phyloP scores from a whole-genome alignment of 2,113 vertebrate species.

The Vidua macroura region DNA sequence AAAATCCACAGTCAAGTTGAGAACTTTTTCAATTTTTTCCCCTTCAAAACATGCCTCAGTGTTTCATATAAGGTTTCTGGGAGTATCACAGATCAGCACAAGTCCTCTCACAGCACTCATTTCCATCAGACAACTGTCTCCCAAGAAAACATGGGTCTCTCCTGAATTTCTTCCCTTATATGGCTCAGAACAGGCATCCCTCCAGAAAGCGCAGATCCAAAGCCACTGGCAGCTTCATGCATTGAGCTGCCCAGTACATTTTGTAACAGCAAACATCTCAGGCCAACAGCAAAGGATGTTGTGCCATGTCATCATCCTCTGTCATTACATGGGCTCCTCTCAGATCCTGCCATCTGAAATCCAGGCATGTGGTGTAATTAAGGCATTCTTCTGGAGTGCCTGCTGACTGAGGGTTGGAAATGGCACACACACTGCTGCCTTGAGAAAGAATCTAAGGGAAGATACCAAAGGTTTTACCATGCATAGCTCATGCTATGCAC shows the following conservation, averaged over 20 bases:
- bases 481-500: not conserved
- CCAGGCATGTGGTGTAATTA: not conserved
- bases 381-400: not conserved
- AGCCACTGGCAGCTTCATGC: not conserved
- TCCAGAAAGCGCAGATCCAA: not conserved
- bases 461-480: not conserved
- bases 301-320: not conserved
- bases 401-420: not conserved
- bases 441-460: not conserved
- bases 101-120: not conserved
- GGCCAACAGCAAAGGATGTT: not conserved
- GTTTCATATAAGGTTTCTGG: not conserved
- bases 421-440: not conserved
- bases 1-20: not conserved
- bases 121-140: not conserved
- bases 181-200: not conserved
- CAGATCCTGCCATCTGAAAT: not conserved
- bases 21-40: not conserved
- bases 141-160: not conserved
- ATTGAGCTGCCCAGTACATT: not conserved
- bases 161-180: not conserved
- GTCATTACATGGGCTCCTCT: not conserved
- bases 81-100: not conserved
- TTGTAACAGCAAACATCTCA: not conserved
- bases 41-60: not conserved